Percentiles rank a stretch among this genome's conserved stretches.
These are phyloP conservation scores for Gryllus bimaculatus DNA, from an alignment of 1,140 invertebrate genomes.

Conservation along the genomic window DNA sequence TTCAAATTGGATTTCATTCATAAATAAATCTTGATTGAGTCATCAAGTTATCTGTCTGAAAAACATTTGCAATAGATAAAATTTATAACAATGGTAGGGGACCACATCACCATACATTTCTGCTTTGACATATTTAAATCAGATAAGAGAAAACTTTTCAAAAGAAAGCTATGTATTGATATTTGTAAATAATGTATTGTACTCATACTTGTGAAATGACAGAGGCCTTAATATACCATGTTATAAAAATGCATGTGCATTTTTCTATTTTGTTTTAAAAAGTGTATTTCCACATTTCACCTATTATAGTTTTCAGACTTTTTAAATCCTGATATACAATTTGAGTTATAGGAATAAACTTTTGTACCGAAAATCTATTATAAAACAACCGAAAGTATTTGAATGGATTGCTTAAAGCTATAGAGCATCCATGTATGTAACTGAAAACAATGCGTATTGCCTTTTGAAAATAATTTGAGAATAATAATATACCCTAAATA, in stretches of 20 bases:
- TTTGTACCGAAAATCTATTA: too few relatives aligned
- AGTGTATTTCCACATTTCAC: too few relatives aligned
- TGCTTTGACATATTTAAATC: slow-evolving; percentile 1
- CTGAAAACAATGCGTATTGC: too few relatives aligned
- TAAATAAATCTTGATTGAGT: neutral
- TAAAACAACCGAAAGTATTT: too few relatives aligned
- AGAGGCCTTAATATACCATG: slow-evolving; percentile 1
- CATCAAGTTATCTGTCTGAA: neutral
- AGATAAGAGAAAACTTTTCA: neutral
- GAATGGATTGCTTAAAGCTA: too few relatives aligned
- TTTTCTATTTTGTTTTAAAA: neutral
- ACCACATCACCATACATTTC: neutral
- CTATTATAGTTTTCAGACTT: too few relatives aligned
- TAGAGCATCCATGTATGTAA: too few relatives aligned
- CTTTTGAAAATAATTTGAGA: too few relatives aligned
- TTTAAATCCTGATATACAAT: too few relatives aligned
- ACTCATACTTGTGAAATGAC: neutral
- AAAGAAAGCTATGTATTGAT: neutral
- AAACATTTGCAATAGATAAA: neutral
- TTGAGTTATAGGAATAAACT: too few relatives aligned
- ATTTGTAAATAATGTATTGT: slow-evolving; percentile 1
- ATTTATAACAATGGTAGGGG: slow-evolving; percentile 4
- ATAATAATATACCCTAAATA: too few relatives aligned
- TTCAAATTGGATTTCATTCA: neutral
- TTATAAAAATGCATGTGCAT: neutral